Evolutionary conservation across 2,888 invertebrate species (phyloP).

Genomic region (Galerucella nymphaeae): DNA sequence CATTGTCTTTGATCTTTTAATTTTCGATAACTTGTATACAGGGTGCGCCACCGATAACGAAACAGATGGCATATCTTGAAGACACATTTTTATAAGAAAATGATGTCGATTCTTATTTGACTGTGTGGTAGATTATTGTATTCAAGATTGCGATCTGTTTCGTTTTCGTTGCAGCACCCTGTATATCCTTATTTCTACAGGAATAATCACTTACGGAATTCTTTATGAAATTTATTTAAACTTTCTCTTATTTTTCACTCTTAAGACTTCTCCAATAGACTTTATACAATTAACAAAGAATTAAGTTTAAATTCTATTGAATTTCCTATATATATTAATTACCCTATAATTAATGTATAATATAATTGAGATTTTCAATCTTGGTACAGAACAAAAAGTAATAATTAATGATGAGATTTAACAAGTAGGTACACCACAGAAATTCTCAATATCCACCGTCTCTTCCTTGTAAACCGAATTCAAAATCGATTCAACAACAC

Average conservation of each 20-base stretch:
- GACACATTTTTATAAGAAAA: too few species aligned
- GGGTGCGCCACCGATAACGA: too few species aligned
- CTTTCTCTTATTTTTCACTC: neutral
- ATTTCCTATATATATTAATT: constrained; percentile 5
- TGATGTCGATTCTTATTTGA: too few species aligned
- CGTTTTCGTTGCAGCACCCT: too few species aligned
- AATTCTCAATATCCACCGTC: neutral
- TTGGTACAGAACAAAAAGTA: constrained; percentile 2
- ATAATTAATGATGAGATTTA: constrained; percentile 1
- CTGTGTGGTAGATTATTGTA: too few species aligned
- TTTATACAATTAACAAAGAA: neutral
- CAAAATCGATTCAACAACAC: neutral
- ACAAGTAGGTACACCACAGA: neutral
- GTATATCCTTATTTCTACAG: too few species aligned
- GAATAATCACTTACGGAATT: neutral
- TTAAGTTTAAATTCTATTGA: neutral
- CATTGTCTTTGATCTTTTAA: too few species aligned
- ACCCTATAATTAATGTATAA: constrained; percentile 3
- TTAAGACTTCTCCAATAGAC: neutral
- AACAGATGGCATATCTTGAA: too few species aligned
- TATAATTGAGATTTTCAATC: constrained; percentile 9
- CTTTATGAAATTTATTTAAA: neutral
- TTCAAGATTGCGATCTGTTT: too few species aligned
- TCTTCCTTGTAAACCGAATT: neutral
- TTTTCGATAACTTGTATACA: too few species aligned